These are phyloP conservation scores for Protobothrops mucrosquamatus DNA, from an alignment of 2,113 vertebrate genomes.

Conservation along the genomic window DNA sequence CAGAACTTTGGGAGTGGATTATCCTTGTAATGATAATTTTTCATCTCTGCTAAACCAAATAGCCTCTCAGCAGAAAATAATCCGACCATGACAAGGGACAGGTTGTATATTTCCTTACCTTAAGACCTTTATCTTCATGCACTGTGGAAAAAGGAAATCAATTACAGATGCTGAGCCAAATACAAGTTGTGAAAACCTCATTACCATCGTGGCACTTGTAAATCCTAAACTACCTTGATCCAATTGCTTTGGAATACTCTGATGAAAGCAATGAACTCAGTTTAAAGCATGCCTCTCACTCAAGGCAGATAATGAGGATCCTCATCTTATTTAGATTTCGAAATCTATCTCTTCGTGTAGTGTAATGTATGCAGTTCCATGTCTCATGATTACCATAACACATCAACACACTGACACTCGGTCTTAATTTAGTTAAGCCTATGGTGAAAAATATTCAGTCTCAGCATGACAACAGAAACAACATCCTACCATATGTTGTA, in stretches of 20 bases:
- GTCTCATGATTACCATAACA: background rate
- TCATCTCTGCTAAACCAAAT: background rate
- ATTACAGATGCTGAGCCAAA: background rate
- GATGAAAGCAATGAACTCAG: background rate
- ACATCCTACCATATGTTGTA: constrained; percentile 48
- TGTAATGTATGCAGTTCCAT: background rate
- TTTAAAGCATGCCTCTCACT: background rate
- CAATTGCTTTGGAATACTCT: background rate
- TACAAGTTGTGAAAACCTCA: background rate
- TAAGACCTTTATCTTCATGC: background rate
- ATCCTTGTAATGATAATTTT: background rate
- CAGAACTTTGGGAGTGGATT: too few relatives aligned
- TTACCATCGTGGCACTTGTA: background rate
- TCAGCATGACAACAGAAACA: constrained; percentile 33
- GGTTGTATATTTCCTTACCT: background rate
- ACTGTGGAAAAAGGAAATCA: background rate
- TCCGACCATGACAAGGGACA: background rate
- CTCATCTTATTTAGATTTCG: background rate
- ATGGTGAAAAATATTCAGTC: constrained; percentile 39
- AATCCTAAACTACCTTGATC: background rate
- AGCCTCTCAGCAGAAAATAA: background rate
- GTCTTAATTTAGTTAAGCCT: constrained; percentile 43
- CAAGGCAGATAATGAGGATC: background rate
- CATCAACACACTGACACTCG: constrained; percentile 23
- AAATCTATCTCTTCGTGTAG: background rate